Evolutionary conservation across 2,888 invertebrate species (phyloP).

Genomic region (Labia minor): DNA sequence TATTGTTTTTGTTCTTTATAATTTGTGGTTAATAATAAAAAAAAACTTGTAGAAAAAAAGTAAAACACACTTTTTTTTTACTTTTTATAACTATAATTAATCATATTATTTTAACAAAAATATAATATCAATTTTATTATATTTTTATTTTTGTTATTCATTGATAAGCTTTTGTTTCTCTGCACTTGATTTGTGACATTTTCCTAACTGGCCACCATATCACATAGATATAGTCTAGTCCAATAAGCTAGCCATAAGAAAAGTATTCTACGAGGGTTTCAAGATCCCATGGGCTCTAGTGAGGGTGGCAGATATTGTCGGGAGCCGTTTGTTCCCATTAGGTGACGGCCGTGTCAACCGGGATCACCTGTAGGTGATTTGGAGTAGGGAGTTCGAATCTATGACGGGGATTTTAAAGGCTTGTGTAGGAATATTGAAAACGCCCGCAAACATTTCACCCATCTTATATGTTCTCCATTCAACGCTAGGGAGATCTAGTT

Average conservation of each 20-base stretch:
- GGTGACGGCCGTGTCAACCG: background rate
- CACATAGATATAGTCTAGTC: background rate
- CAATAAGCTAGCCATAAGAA: conserved; percentile 3
- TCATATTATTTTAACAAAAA: too few species aligned
- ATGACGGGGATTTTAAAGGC: background rate
- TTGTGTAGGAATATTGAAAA: background rate
- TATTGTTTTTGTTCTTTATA: too few species aligned
- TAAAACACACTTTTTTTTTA: too few species aligned
- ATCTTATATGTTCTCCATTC: background rate
- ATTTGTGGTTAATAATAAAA: too few species aligned
- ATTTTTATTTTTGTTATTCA: too few species aligned
- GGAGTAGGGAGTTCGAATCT: background rate
- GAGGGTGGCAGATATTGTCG: background rate
- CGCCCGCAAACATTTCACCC: background rate
- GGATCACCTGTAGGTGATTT: background rate
- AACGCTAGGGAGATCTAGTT: too few species aligned
- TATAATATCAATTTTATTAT: too few species aligned
- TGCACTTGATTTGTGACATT: too few species aligned
- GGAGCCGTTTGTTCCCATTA: background rate
- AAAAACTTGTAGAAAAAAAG: too few species aligned
- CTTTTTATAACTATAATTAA: too few species aligned
- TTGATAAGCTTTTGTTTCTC: too few species aligned
- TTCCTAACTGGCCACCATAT: too few species aligned
- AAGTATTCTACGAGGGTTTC: background rate
- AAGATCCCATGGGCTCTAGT: background rate